phyloP scores from a whole-genome alignment of 2,888 invertebrate species.

The Meandrusa payeni region DNA sequence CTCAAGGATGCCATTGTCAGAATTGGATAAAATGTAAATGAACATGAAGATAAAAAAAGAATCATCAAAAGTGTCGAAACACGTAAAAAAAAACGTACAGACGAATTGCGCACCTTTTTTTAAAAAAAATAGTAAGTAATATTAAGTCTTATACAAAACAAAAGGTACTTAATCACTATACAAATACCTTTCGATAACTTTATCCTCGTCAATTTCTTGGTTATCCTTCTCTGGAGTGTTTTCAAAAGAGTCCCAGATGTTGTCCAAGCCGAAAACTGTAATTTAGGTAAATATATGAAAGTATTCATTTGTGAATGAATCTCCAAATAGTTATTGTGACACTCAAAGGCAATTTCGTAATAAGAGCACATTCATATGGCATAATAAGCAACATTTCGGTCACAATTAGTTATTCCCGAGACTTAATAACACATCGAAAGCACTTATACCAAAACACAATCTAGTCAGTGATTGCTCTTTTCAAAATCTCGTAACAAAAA shows the following conservation, averaged over 20 bases:
- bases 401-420: slow-evolving; percentile 22
- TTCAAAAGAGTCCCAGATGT: slow-evolving; percentile 72
- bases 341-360: slow-evolving; percentile 22
- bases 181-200: slow-evolving; percentile 67
- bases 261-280: slow-evolving; percentile 69
- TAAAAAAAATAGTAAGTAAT: too few species aligned
- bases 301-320: not conserved
- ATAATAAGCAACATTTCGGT: slow-evolving; percentile 30
- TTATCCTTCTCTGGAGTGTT: slow-evolving; percentile 60
- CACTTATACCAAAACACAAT: slow-evolving; percentile 24
- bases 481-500: slow-evolving; percentile 15
- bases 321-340: too few species aligned
- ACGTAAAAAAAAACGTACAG: too few species aligned
- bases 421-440: slow-evolving; percentile 25
- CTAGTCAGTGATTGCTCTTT: slow-evolving; percentile 22
- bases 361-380: slow-evolving; percentile 28
- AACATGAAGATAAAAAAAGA: too few species aligned
- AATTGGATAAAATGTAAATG: too few species aligned
- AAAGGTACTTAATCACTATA: too few species aligned
- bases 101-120: too few species aligned
- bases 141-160: too few species aligned
- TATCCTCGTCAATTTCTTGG: slow-evolving; percentile 59
- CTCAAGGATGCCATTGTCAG: too few species aligned
- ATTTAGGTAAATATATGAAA: slow-evolving; percentile 25
- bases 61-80: too few species aligned